Evolutionary conservation across 2,113 vertebrate species (phyloP).

Genomic region (Gymnarchus niloticus): DNA sequence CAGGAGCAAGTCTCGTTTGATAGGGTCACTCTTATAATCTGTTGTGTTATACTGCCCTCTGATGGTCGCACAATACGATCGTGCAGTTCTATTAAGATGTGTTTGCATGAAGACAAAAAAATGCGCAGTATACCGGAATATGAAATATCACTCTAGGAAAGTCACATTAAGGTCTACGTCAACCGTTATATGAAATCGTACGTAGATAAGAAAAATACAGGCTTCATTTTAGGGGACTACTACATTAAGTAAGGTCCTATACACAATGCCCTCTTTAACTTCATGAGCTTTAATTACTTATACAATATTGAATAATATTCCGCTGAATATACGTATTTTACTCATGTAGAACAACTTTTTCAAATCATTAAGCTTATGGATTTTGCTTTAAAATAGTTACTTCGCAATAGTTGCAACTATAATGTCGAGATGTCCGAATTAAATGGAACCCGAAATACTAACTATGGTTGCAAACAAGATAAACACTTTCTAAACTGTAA

Average conservation of each 20-base stretch:
- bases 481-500: no score
- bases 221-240: background rate
- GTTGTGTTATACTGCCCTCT: slow-evolving; percentile 7
- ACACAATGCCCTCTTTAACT: background rate
- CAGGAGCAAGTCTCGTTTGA: background rate
- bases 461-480: no score
- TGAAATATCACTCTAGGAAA: background rate
- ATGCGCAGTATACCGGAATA: background rate
- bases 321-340: background rate
- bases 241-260: background rate
- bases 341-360: no score
- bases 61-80: no score
- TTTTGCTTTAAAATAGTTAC: no score
- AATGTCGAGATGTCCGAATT: no score
- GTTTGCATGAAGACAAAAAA: no score
- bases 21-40: background rate
- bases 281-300: background rate
- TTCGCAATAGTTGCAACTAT: no score
- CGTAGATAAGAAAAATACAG: background rate
- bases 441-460: no score
- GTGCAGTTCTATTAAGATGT: no score
- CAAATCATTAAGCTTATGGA: no score
- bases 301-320: background rate
- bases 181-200: background rate
- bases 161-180: background rate